Evolutionary conservation across 2,797 vertebrate species (phyloP).

Genomic region (Myotis daubentonii): DNA sequence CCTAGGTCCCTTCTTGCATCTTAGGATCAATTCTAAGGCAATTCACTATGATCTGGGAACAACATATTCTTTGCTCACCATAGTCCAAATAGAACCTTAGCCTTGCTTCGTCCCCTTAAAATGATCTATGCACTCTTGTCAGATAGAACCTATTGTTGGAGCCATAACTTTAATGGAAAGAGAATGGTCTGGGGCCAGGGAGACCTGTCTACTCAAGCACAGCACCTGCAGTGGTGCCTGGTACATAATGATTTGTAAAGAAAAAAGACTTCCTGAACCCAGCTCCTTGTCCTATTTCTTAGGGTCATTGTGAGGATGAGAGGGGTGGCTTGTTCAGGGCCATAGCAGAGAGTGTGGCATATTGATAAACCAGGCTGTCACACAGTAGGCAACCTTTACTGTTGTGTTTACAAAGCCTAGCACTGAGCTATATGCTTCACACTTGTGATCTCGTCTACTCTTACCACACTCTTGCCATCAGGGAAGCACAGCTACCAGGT

Average conservation of each 20-base stretch:
- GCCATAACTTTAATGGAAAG: neutral
- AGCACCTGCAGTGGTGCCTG: neutral
- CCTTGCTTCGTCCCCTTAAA: neutral
- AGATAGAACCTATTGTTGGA: neutral
- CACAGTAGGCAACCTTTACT: accelerated
- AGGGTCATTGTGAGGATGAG: neutral
- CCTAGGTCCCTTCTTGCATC: neutral
- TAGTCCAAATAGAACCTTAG: neutral
- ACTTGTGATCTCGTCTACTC: neutral
- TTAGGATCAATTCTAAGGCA: neutral
- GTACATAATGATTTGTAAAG: neutral
- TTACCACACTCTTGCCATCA: neutral
- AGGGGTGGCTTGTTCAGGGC: neutral
- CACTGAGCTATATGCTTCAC: neutral
- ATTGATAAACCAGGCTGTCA: neutral
- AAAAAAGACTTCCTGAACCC: neutral
- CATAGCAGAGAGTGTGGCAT: neutral
- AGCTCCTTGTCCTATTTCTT: neutral
- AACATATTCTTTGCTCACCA: neutral
- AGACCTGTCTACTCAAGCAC: neutral
- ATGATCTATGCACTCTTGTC: neutral
- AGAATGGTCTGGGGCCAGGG: neutral
- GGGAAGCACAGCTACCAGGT: neutral
- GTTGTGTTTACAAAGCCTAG: neutral
- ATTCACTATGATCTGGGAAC: neutral